Evolutionary conservation across 2,888 invertebrate genomes (phyloP), one percentile per base, ranked within the genome.

Genomic region (Lordiphosa andalusiaca): DNA sequence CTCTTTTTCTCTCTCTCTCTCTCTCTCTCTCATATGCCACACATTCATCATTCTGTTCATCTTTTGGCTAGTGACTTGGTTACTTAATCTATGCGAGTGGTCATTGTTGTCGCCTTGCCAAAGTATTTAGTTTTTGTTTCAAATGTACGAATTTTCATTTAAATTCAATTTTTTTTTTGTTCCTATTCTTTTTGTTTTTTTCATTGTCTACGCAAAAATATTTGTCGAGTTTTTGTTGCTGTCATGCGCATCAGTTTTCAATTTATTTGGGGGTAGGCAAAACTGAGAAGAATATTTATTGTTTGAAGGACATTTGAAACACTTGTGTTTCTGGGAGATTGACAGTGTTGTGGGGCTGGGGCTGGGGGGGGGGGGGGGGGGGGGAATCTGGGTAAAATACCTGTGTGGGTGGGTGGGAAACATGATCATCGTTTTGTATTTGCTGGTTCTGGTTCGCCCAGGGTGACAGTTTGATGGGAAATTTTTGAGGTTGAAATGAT

Each of bases 101-200:
- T 67, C 80, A 74, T 81, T 77, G 80, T 63, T 81, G 81, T 84
- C 81, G 83, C 66, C 64, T 70, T 84, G 84, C 84, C 81, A 83
- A 81, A 71, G 84, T 77, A 83, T 81, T 76, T 77, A 67, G 60
- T 71, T 73, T 65, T 64, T 73, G 57, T 76, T 63, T 25, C 58
- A 74, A 59, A 78, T 73, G 71, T 73, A 71, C 73, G 67, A 59
- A 56, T 59, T 65, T 68, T 69, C 36, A 21, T 36, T 38, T 56
- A 40, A 49, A 53, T 58, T 13, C 53, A 36, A 36, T 54, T 13
- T 54, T 9, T 48, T 50, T 56, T 53, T 13, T 52, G 9, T 16
- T 16, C 16, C 16, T 16, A 4, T 19, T 19, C 19, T 19, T 19
- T 53, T 56, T 53, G n/a, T 48, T 19, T 44, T 33, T 36, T 54